Percentiles rank a stretch among this genome's conserved stretches.
phyloP scores from a whole-genome alignment of 2,888 invertebrate genomes.

The Nomada goodeniana region DNA sequence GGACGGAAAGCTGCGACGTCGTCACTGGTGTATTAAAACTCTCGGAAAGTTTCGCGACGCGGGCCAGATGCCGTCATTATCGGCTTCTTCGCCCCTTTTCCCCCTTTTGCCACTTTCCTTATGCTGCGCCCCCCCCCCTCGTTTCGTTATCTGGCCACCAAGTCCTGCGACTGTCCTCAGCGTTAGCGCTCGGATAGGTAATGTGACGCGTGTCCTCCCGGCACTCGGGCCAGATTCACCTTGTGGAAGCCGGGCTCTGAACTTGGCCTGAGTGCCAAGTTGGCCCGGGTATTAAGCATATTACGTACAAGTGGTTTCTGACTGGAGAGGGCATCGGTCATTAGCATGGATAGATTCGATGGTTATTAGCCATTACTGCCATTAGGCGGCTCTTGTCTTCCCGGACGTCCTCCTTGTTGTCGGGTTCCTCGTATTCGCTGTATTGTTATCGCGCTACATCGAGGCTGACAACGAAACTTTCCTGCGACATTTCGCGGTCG shows the following conservation, averaged over 20 bases:
- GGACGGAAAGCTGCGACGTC: conserved; percentile 57
- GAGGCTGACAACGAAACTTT: conserved; percentile 20
- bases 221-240: conserved; percentile 64
- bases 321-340: conserved; percentile 78
- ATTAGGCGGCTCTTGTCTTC: conserved; percentile 77
- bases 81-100: conserved; percentile 64
- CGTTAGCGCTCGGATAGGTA: conserved; percentile 74
- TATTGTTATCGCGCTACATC: conserved; percentile 49
- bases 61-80: conserved; percentile 82
- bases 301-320: conserved; percentile 79
- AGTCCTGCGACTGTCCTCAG: conserved; percentile 58
- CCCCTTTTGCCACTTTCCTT: conserved; percentile 12
- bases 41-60: conserved; percentile 78
- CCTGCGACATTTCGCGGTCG: neutral
- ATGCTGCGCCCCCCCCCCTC: conserved; percentile 10
- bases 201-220: conserved; percentile 76
- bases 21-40: conserved; percentile 79
- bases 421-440: conserved; percentile 37
- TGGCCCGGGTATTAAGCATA: conserved; percentile 77
- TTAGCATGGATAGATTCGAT: conserved; percentile 81
- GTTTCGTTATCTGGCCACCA: conserved; percentile 48
- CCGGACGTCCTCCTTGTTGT: conserved; percentile 55
- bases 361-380: conserved; percentile 82
- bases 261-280: conserved; percentile 80
- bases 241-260: conserved; percentile 57